Evolutionary conservation across 2,113 vertebrate genomes (phyloP), one percentile per base, ranked within the genome.

Genomic region (Chauna torquata): DNA sequence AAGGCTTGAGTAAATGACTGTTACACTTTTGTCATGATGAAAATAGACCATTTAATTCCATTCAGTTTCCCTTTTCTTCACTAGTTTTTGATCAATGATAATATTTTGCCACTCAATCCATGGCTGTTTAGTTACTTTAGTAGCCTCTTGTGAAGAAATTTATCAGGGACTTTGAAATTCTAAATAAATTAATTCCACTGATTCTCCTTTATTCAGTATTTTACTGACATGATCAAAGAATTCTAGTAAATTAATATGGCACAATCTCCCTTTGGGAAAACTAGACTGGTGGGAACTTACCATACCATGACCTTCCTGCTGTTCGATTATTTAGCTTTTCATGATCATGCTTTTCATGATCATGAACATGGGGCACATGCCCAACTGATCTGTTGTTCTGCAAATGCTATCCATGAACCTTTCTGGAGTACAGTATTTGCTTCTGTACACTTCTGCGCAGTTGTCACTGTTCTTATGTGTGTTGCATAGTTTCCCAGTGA

Each of bases 291-390:
- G 87, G 72, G 52, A 85, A 94, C 30, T 79, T 83, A 58, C 5
- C 69, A 18, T 87, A 36, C 58, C 45, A 11, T 61, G 62, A 38
- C 57, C 66, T 76, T 96, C 74, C 14, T 85, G 38, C 52, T 69
- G 54, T 65, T 93, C 58, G 24, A 30, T 93, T 95, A 58, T 80
- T 95, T 93, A 88, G 27, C 30, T 80, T 82, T 90, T 82, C 66
- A 18, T 77, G 90, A 54, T 49, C 34, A 28, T 87, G 54, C 59
- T 50, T 49, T 93, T 72, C n/a, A n/a, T n/a, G n/a, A n/a, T n/a
- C n/a, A n/a, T n/a, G n/a, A n/a, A 65, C 34, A 20, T 2, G 4
- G 19, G 55, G 32, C 25, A 65, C 52, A 47, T 91, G 57, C 40
- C 65, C 87, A 24, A 91, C 45, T 52, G 44, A 8, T 36, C 28